Base-by-base conservation (phyloP, 2,113 vertebrate genomes). In the Periophthalmodon schlosseri region DNA sequence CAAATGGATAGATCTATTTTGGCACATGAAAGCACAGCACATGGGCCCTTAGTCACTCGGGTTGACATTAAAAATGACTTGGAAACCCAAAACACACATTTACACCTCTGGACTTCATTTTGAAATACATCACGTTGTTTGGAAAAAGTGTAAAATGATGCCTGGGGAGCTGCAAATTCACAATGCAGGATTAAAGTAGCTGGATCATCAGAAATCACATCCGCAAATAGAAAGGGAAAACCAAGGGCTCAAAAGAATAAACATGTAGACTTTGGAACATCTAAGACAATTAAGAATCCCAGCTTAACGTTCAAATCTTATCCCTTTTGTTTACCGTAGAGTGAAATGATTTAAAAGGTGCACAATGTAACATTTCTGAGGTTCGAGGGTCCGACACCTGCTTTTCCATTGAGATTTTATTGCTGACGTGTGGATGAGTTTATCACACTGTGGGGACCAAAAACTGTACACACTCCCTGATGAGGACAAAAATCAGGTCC, bases 21-120 rank as follows among this genome's bases (percentile, higher is more conserved):
- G 63, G 18, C 4, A 28, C 60, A 34, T 34, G 13, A 65, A 39
- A 65, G 36, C 0, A 39, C 20, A 20, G 34, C 36, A 21, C 15
- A 65, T 5, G 20, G 34, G 16, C 36, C 16, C 20, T 63, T 11
- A 64, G 70, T 84, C 68, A 85, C 80, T 69, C 76, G 69, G 61
- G 67, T 64, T 73, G 50, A 77, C 47, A 78, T 54, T 65, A 71
- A 68, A 60, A 70, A 63, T 52, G 66, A 67, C 52, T 69, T 21
- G 58, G 64, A 54, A 49, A 16, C 72, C 52, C 24, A 15, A 70
- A 69, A 57, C 73, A 79, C 54, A 81, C 46, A 54, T 16, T 49
- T 46, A 68, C 56, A 74, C 68, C 57, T 33, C 57, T 49, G 69
- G 34, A 44, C 49, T 68, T 34, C 60, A 75, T 81, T 76, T 66